Evolutionary conservation across 2,888 invertebrate species (phyloP), one percentile per base, ranked within the genome.

Genomic region (Dinocampus coccinellae): DNA sequence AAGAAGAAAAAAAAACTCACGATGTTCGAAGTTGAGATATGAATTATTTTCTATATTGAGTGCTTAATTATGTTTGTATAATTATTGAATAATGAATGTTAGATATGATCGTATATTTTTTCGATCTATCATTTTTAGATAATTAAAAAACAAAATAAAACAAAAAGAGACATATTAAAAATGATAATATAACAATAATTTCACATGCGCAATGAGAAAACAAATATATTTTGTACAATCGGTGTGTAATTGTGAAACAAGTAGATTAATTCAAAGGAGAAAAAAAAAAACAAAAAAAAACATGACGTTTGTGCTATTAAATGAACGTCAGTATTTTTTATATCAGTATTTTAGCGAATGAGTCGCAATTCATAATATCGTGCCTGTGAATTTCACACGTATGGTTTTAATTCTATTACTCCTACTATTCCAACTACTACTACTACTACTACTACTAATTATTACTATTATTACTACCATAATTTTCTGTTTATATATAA

Each of bases 321-420:
- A 10, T 53, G 64, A 22, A 79, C 76, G 82, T 82, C 82, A 86
- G 86, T 86, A 86, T 86, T 87, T 86, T 83, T 83, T 76, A 84
- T 83, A 87, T 86, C 86, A 87, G 86, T 86, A 87, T 87, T 86
- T 83, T 47, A 62, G 79, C 79, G 78, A 79, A 73, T 67, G 74
- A 76, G 74, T 75, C 78, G 77, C 75, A 71, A 66, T 70, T 76
- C 52, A 70, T 76, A 75, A 9, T 69, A 47, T 68, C 73, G 79
- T 81, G 81, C 80, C 81, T 82, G 76, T 78, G 76, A 78, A 77
- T 76, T 63, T 72, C 72, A 60, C 69, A 20, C 76, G 75, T 78
- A 76, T 79, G 78, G 79, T 75, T n/a, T n/a, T n/a, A n/a, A n/a
- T n/a, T n/a, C n/a, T n/a, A n/a, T n/a, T n/a, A n/a, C n/a, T n/a